These are phyloP conservation scores for Plectus sambesii DNA, from an alignment of 1,140 invertebrate species.

Conservation along the genomic window DNA sequence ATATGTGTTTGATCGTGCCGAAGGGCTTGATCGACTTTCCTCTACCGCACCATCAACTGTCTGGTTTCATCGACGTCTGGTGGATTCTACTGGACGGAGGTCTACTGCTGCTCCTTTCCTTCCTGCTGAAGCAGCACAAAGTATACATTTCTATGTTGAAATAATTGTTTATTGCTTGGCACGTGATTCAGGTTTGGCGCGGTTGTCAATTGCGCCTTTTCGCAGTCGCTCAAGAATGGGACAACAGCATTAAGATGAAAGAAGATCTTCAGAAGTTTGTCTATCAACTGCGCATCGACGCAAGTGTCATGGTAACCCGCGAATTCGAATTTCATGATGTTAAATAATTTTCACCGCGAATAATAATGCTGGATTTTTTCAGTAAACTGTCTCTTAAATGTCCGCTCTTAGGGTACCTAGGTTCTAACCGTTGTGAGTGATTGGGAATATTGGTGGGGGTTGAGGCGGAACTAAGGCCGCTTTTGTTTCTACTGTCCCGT, in stretches of 20 bases:
- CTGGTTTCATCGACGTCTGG: conserved; percentile 93
- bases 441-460: too few relatives aligned
- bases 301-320: conserved; percentile 55
- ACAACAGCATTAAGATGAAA: conserved; percentile 99
- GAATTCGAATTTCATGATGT: conserved; percentile 6
- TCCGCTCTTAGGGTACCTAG: too few relatives aligned
- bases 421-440: too few relatives aligned
- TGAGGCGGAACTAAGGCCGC: too few relatives aligned
- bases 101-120: conserved; percentile 87
- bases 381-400: too few relatives aligned
- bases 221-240: conserved; percentile 94
- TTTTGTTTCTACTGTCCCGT: too few relatives aligned
- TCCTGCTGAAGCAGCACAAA: conserved; percentile 79
- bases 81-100: conserved; percentile 69
- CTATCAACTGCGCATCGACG: conserved; percentile 91
- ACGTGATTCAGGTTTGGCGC: too few relatives aligned
- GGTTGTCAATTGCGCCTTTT: conserved; percentile 96
- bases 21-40: conserved; percentile 35
- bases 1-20: conserved; percentile 39
- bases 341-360: neutral
- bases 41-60: conserved; percentile 42
- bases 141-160: conserved; percentile 23
- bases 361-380: too few relatives aligned
- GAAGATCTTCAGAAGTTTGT: conserved; percentile 93
- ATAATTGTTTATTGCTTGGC: too few relatives aligned